These are phyloP conservation scores for Neodiprion lecontei DNA, from an alignment of 1,140 invertebrate species.

Conservation along the genomic window DNA sequence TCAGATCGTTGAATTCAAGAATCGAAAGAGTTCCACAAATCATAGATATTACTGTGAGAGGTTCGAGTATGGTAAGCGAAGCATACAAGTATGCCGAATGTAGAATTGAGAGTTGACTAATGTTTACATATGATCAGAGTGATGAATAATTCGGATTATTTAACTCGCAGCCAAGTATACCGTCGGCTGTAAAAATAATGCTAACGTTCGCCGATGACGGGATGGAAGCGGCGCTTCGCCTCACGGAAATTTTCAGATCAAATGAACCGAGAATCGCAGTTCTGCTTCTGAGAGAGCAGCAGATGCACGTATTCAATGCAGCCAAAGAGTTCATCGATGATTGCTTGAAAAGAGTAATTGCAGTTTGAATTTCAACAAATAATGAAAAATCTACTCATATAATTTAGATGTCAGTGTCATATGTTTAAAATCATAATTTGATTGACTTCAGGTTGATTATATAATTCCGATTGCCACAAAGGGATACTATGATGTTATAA, in stretches of 20 bases:
- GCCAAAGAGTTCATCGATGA: slow-evolving; percentile 51
- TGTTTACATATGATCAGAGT: too few species aligned
- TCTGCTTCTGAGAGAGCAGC: slow-evolving; percentile 48
- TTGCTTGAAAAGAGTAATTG: slow-evolving; percentile 46
- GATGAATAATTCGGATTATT: too few species aligned
- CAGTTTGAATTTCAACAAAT: slow-evolving; percentile 1
- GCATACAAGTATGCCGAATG: too few species aligned
- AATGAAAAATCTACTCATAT: slow-evolving; percentile 9
- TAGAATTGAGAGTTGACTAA: too few species aligned
- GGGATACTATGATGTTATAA: slow-evolving; percentile 40
- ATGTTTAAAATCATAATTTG: neutral
- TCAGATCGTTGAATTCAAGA: too few species aligned
- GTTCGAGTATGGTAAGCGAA: too few species aligned
- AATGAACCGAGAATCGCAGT: slow-evolving; percentile 48
- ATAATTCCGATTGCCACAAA: slow-evolving; percentile 48
- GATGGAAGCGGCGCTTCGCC: slow-evolving; percentile 29
- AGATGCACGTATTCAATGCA: slow-evolving; percentile 41
- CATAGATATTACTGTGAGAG: too few species aligned
- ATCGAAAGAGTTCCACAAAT: too few species aligned
- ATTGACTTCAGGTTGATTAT: slow-evolving; percentile 43
- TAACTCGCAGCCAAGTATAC: too few species aligned
- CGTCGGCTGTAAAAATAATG: slow-evolving; percentile 30
- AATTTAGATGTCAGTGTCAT: neutral
- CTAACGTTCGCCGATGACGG: slow-evolving; percentile 48
- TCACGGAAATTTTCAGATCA: slow-evolving; percentile 44